phyloP scores from a whole-genome alignment of 35 echinoderm and acorn worm genomes.

The Patiria miniata region DNA sequence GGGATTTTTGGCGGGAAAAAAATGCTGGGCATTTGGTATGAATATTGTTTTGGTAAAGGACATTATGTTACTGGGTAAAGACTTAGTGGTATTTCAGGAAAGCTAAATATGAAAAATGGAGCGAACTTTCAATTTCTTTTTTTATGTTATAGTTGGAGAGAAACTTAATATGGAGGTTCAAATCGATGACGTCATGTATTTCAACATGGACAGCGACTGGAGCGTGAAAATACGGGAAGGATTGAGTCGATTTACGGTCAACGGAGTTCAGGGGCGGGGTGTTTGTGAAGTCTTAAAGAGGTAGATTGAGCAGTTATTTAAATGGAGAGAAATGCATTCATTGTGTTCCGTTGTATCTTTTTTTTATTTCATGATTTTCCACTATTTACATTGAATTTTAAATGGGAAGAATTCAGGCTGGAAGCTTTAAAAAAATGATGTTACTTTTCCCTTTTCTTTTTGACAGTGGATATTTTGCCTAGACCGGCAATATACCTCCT shows the following conservation, averaged over 20 bases:
- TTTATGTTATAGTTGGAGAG: background rate
- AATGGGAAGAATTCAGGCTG: background rate
- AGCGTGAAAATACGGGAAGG: constrained; percentile 1
- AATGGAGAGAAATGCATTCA: too few species aligned
- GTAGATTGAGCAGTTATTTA: background rate
- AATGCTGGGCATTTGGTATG: too few species aligned
- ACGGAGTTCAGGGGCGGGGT: background rate
- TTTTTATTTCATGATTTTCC: background rate
- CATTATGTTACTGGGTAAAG: too few species aligned
- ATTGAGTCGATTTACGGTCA: background rate
- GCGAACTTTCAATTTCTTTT: background rate
- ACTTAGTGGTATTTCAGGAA: too few species aligned
- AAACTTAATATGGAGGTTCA: background rate
- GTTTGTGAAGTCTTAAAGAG: constrained; percentile 9
- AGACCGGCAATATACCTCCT: too few species aligned
- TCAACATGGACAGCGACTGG: constrained; percentile 21
- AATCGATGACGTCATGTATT: constrained; percentile 5
- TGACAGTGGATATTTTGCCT: too few species aligned
- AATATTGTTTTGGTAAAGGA: too few species aligned
- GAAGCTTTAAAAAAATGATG: too few species aligned
- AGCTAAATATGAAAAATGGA: too few species aligned
- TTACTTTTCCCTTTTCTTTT: too few species aligned
- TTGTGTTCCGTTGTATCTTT: too few species aligned
- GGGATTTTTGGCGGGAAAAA: too few species aligned
- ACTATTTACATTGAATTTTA: background rate